These are phyloP conservation scores for Heliconius cydno DNA, from an alignment of 2,888 invertebrate species.

Conservation along the genomic window DNA sequence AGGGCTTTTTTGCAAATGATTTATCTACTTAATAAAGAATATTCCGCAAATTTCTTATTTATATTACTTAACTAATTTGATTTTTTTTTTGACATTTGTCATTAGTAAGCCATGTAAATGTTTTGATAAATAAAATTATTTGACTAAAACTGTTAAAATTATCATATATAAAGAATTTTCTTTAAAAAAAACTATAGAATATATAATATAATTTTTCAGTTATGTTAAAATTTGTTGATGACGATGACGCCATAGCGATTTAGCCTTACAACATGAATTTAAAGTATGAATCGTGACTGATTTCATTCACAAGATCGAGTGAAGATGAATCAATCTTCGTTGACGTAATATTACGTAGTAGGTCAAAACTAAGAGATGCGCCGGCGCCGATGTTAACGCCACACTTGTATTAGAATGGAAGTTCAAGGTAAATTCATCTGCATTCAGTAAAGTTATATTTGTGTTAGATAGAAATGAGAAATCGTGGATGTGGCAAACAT, in stretches of 20 bases:
- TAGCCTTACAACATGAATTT: background rate
- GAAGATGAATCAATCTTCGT: constrained; percentile 32
- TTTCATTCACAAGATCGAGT: constrained; percentile 28
- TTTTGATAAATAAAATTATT: no score
- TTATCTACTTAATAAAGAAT: no score
- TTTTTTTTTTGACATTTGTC: background rate
- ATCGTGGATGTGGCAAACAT: constrained; percentile 19
- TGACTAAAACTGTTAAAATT: no score
- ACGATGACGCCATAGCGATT: no score
- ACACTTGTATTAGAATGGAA: constrained; percentile 34
- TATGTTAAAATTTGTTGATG: no score
- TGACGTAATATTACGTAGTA: constrained; percentile 32
- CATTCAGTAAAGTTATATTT: constrained; percentile 25
- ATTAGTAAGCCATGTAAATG: no score
- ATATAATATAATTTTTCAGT: no score
- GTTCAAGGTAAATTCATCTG: constrained; percentile 47
- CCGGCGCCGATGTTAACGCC: constrained; percentile 18
- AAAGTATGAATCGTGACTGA: constrained; percentile 23
- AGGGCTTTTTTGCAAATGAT: no score
- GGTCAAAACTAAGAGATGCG: constrained; percentile 28
- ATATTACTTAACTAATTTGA: no score
- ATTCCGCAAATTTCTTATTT: no score
- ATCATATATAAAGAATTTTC: no score
- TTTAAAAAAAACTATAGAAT: no score
- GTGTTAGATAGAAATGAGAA: background rate